Percentiles rank a stretch among this genome's conserved stretches.
Conservation (phyloP, 2,888 invertebrate species). For the Habroteleia sp. region DNA sequence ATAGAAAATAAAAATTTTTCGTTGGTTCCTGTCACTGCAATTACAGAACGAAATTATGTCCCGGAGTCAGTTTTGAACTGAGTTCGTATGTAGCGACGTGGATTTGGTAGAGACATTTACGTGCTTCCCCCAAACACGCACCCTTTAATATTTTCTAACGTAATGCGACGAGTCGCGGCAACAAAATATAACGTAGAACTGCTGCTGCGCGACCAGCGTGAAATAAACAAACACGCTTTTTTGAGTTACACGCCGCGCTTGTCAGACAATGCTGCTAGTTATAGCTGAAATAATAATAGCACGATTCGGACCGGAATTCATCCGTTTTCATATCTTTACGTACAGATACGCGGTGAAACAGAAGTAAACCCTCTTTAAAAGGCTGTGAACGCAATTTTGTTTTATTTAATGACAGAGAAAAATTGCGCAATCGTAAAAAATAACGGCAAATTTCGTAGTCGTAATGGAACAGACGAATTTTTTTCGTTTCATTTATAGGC, state of each 20-base stretch:
- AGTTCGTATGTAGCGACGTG: slow-evolving; percentile 13
- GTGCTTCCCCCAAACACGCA: slow-evolving; percentile 28
- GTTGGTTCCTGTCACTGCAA: neutral
- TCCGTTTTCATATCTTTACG: slow-evolving; percentile 20
- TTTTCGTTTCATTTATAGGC: slow-evolving; percentile 38
- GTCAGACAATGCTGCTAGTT: slow-evolving; percentile 20
- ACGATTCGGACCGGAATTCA: slow-evolving; percentile 12
- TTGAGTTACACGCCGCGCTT: neutral
- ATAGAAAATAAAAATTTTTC: too few relatives aligned
- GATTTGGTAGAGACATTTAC: slow-evolving; percentile 25
- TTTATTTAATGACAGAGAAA: slow-evolving; percentile 1
- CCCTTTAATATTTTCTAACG: slow-evolving; percentile 42
- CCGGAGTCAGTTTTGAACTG: too few relatives aligned
- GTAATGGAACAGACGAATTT: neutral
- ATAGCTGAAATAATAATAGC: slow-evolving; percentile 32
- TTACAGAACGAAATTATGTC: slow-evolving; percentile 9
- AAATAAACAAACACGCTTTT: slow-evolving; percentile 49
- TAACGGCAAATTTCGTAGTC: neutral
- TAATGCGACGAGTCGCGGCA: slow-evolving; percentile 31
- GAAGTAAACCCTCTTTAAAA: neutral
- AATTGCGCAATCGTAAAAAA: neutral
- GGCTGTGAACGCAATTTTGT: slow-evolving; percentile 7
- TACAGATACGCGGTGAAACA: slow-evolving; percentile 13
- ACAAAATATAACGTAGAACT: slow-evolving; percentile 15
- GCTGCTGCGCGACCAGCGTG: slow-evolving; percentile 24